Evolutionary conservation across 2,797 vertebrate genomes (phyloP).

Genomic region (Natrix natrix): DNA sequence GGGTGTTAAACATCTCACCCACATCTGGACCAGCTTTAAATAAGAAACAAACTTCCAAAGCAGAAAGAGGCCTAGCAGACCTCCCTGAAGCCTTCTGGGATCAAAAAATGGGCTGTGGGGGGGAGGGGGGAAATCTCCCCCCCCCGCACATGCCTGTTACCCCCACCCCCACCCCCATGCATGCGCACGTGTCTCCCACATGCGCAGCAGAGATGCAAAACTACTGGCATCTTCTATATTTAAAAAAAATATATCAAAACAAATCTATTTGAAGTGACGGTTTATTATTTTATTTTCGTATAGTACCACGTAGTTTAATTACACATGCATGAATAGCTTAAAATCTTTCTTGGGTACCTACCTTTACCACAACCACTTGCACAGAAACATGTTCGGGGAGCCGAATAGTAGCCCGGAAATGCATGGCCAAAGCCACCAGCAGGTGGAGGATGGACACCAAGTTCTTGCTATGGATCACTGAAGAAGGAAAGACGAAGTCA

Average conservation of each 20-base stretch:
- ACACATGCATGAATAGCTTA: not conserved
- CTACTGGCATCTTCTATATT: not conserved
- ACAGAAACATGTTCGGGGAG: slow-evolving; percentile 92
- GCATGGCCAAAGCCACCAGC: slow-evolving; percentile 87
- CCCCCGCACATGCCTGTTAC: too few species aligned
- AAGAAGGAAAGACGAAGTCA: not conserved
- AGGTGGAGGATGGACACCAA: slow-evolving; percentile 89
- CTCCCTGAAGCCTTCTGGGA: too few species aligned
- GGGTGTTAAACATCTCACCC: too few species aligned
- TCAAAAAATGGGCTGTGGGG: too few species aligned
- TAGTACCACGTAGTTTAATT: not conserved
- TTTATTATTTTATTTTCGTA: not conserved
- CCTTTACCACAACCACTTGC: slow-evolving; percentile 91
- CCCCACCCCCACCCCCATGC: too few species aligned
- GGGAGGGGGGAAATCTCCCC: too few species aligned
- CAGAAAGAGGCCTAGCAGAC: too few species aligned
- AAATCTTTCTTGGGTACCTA: slow-evolving; percentile 52
- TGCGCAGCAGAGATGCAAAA: too few species aligned
- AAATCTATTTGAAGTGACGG: not conserved
- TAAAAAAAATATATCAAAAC: too few species aligned
- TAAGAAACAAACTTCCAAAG: too few species aligned
- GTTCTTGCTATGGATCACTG: slow-evolving; percentile 93
- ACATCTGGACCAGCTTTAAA: too few species aligned
- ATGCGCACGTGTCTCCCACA: too few species aligned
- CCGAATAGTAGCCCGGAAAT: slow-evolving; percentile 90